Conservation (phyloP, 1,140 invertebrate genomes). For the Hermatobates lingyangjiaoensis region DNA sequence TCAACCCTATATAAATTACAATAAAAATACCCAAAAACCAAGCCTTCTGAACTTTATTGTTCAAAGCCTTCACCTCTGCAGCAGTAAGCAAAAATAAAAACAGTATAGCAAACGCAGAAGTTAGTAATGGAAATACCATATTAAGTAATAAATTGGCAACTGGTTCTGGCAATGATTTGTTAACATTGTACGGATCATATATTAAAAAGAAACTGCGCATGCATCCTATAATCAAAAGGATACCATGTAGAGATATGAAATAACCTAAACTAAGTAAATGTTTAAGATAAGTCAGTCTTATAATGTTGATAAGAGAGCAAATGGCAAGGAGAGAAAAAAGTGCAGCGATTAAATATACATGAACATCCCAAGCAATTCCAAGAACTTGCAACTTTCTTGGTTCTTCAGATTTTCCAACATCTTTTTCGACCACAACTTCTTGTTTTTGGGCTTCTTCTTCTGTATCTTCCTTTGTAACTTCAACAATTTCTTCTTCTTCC, state of each 20-base stretch:
- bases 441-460: slow-evolving; percentile 12
- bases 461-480: slow-evolving; percentile 4
- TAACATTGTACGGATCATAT: slow-evolving; percentile 74
- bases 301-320: slow-evolving; percentile 62
- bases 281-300: slow-evolving; percentile 58
- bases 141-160: slow-evolving; percentile 63
- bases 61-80: slow-evolving; percentile 29
- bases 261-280: slow-evolving; percentile 62
- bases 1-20: slow-evolving; percentile 43
- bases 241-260: slow-evolving; percentile 61
- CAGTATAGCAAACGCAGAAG: slow-evolving; percentile 64
- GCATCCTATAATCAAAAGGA: slow-evolving; percentile 59
- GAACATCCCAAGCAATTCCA: slow-evolving; percentile 67
- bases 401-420: slow-evolving; percentile 7
- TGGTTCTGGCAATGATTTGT: slow-evolving; percentile 51
- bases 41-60: slow-evolving; percentile 31
- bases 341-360: slow-evolving; percentile 65
- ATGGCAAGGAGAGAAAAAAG: slow-evolving; percentile 62
- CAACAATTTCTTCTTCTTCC: slow-evolving; percentile 4
- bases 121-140: slow-evolving; percentile 61
- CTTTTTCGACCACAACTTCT: slow-evolving; percentile 9
- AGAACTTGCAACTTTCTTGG: slow-evolving; percentile 19
- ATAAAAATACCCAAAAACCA: slow-evolving; percentile 51
- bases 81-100: slow-evolving; percentile 65
- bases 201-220: slow-evolving; percentile 68